Evolutionary conservation across 2,888 invertebrate species (phyloP), one percentile per base, ranked within the genome.

Genomic region (Halictus quadricinctus): DNA sequence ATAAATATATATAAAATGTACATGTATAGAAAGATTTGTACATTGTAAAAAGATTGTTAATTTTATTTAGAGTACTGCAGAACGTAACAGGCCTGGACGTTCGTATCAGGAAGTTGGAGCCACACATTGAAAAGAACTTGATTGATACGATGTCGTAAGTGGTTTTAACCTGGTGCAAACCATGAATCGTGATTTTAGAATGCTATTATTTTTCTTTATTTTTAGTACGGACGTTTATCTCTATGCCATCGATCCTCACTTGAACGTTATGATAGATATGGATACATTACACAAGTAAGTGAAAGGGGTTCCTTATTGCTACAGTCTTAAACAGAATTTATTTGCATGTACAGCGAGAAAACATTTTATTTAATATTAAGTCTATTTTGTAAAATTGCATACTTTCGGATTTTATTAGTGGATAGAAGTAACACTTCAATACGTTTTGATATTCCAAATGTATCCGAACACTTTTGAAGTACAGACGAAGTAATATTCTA

Each of bases 201-300:
- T 46, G n/a, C 15, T 8, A 13, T 21, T 18, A 41, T 29, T 13
- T 29, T 60, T 41, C 29, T 60, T 58, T 64, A 8, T 5, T 76
- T 83, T 46, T 13, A 98, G 98, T 76, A 98, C 98, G 43, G 98
- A 98, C 91, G 96, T 98, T 95, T 98, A 97, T 91, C 95, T 98
- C 83, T 98, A 98, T 92, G 98, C 97, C 3, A 97, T 98, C 36
- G 98, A 98, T 95, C 97, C 97, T 1, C 95, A 97, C 88, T 96
- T 97, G 8, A 98, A 98, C 92, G 96, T 97, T 0, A 96, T 98
- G 80, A 96, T 98, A 72, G 97, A 98, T 92, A 97, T 97, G 96
- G 97, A 97, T 83, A 96, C 96, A 8, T 94, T 98, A 50, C 97
- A 97, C 94, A 96, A 96, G 97, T 98, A 95, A 96, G 84, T 75